These are phyloP conservation scores for Neelides sp. DNA, from an alignment of 1,140 invertebrate genomes.

Conservation along the genomic window DNA sequence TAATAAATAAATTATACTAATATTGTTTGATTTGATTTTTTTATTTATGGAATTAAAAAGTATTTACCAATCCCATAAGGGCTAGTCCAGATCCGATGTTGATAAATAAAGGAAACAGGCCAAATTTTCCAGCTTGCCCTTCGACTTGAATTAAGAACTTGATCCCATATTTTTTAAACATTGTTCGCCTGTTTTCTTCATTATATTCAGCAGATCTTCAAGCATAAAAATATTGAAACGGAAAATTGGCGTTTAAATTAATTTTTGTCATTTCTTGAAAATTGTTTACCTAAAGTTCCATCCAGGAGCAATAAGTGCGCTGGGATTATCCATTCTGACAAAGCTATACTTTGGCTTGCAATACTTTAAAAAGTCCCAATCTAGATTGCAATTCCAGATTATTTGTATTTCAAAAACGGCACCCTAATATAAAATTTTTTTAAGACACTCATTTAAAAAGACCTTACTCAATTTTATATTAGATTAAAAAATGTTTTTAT, in stretches of 20 bases:
- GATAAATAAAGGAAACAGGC: constrained; percentile 38
- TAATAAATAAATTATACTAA: constrained; percentile 5
- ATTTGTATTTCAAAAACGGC: constrained; percentile 42
- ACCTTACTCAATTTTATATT: too few species aligned
- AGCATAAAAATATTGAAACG: not conserved
- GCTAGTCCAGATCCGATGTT: constrained; percentile 44
- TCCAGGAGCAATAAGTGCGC: constrained; percentile 33
- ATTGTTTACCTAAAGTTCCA: constrained; percentile 42
- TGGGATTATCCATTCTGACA: constrained; percentile 36
- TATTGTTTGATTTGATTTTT: constrained; percentile 1
- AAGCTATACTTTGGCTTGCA: constrained; percentile 43
- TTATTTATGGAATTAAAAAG: constrained; percentile 4
- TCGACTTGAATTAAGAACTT: constrained; percentile 41
- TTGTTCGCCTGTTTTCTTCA: constrained; percentile 35
- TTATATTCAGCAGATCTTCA: constrained; percentile 38
- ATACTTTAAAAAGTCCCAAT: constrained; percentile 35
- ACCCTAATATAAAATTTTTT: constrained; percentile 35
- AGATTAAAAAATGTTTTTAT: too few species aligned
- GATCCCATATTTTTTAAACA: constrained; percentile 44
- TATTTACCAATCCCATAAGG: constrained; percentile 40
- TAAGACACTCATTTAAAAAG: too few species aligned
- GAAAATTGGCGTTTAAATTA: constrained; percentile 29
- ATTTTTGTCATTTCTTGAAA: not conserved
- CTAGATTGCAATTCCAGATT: constrained; percentile 44
- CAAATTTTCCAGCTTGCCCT: constrained; percentile 42